A percentile compares a stretch with the other conserved stretches of the same genome.
These are phyloP conservation scores for Leptosomus discolor DNA, from an alignment of 2,113 vertebrate genomes.

Conservation along the genomic window DNA sequence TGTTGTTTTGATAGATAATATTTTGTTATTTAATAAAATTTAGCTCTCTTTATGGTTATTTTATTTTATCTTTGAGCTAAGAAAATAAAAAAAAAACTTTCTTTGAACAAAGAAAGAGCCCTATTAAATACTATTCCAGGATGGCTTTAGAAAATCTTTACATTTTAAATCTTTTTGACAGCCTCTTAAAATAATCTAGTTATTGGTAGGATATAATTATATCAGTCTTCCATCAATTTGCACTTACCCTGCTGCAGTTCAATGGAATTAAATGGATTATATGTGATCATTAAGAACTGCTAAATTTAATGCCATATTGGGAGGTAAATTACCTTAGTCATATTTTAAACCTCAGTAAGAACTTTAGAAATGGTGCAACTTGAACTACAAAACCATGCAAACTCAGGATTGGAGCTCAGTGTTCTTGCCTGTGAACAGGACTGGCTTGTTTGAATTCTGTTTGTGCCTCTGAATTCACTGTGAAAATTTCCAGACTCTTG, in stretches of 20 bases:
- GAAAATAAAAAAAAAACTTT: not conserved
- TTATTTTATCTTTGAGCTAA: not conserved
- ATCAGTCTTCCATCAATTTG: conserved; percentile 46
- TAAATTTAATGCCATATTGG: conserved; percentile 18
- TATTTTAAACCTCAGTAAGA: not conserved
- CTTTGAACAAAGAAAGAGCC: not conserved
- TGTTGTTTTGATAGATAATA: not conserved
- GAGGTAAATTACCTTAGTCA: conserved; percentile 12
- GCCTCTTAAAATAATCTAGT: conserved; percentile 41
- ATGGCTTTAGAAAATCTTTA: not conserved
- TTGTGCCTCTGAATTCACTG: not conserved
- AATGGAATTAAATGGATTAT: conserved; percentile 49
- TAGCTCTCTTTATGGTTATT: not conserved
- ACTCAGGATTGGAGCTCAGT: not conserved
- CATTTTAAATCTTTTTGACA: conserved; percentile 47
- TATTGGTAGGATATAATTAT: conserved; percentile 39
- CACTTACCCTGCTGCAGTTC: conserved; percentile 5
- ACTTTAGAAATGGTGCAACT: not conserved
- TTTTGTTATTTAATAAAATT: not conserved
- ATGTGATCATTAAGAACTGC: conserved; percentile 33
- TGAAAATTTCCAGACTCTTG: not conserved
- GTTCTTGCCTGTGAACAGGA: not conserved
- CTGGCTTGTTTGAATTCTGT: not conserved
- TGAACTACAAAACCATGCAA: not conserved
- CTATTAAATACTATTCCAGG: not conserved